Evolutionary conservation across 2,797 vertebrate genomes (phyloP), one percentile per base, ranked within the genome.

Genomic region (Kryptolebias ocellatus): DNA sequence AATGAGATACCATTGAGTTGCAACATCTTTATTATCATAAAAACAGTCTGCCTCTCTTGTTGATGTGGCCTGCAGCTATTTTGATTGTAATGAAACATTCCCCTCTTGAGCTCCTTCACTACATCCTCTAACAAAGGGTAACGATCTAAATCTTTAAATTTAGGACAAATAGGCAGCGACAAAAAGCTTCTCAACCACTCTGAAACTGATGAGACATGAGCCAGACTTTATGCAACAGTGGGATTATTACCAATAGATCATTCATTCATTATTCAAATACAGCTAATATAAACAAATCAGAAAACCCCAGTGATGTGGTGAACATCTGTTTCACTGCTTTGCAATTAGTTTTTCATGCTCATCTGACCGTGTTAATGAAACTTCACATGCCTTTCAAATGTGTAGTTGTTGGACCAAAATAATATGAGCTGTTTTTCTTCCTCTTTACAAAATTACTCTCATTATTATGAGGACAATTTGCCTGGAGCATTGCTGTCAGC

Each of bases 21-120:
- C 49, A 34, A 51, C 12, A 61, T 52, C 44, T 80, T 62, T 52
- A 60, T 77, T 17, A 64, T 37, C 12, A 72, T 39, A 28, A 62
- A 64, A 50, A 45, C 18, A 31, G 53, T 18, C 31, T 3, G 4
- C 18, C 46, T 68, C 18, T 39, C 34, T 1, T 0, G 3, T 64
- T 61, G 24, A 42, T 42, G 50, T 46, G 16, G 17, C 45, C 5
- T 67, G 31, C 64, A 55, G 45, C 46, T 61, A 15, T 60, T 49
- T n/a, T 27, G 15, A 2, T 51, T 2, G 24, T 64, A 31, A 56
- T 59, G 11, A 73, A 67, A 67, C 52, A 49, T 2, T 64, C 1
- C 27, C 44, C 4, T 42, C 39, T 42, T 34, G 5, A 6, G 9
- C 9, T 5, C 9, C 31, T 4, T 39, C 9, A 12, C 37, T 11